Evolutionary conservation across 2,113 vertebrate genomes (phyloP), one percentile per base, ranked within the genome.

Genomic region (Eonycteris spelaea): DNA sequence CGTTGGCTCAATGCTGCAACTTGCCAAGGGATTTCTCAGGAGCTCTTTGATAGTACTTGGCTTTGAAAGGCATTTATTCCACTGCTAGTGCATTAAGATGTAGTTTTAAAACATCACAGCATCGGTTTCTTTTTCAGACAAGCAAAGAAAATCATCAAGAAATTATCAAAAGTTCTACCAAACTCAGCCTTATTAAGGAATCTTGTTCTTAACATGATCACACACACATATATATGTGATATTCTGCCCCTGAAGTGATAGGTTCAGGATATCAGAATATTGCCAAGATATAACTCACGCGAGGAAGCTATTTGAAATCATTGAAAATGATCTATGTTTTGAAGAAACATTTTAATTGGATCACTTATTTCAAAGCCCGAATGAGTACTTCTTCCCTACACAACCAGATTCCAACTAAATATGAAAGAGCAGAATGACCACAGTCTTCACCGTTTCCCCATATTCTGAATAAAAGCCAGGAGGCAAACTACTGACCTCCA

Each of bases 1-100:
- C 59, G 87, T 92, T 90, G 88, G 65, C 61, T 97, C 96, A 13
- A 0, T 68, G 78, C 84, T 71, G 55, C 78, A 68, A 91, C 97
- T 91, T 94, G 93, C 95, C 65, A 45, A 91, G 68, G 51, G 82
- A 93, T 82, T 94, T 96, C 71, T 92, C 61, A 74, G 51, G 33
- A 70, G 40, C 38, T 88, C 82, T 94, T 94, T 82, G 88, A 83
- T 70, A 83, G 77, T 43, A 40, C 87, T 92, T 88, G 59, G 51
- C 86, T 96, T 86, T 48, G 84, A 85, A 94, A 96, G 40, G 10
- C 35, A 51, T 77, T 88, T 45, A 57, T 91, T 74, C 48, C 43
- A 68, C 87, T 74, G 33, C 82, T 73, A 35, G 18, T 59, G 40
- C 67, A 86, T 86, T 68, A 88, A 94, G 70, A 91, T 86, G 14